Evolutionary conservation across 1,140 invertebrate genomes (phyloP).

Genomic region (Drosophila burlai): DNA sequence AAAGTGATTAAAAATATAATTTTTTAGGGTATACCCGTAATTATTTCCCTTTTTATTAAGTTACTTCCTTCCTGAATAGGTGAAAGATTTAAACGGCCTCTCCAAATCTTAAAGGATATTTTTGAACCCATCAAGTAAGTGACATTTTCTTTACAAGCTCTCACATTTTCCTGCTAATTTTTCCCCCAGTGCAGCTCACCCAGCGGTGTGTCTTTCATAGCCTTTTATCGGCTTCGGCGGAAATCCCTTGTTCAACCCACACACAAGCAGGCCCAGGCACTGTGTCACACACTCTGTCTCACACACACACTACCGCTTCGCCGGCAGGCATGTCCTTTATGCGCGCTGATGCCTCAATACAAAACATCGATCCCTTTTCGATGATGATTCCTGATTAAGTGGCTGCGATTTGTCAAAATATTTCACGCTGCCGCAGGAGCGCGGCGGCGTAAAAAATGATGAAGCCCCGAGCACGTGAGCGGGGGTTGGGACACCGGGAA

Average conservation of each 20-base stretch:
- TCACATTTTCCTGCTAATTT: not conserved
- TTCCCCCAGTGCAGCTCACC: conserved; percentile 18
- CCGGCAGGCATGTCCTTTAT: conserved; percentile 54
- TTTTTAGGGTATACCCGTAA: not conserved
- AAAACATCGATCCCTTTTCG: conserved; percentile 81
- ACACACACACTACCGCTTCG: conserved; percentile 7
- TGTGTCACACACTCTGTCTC: conserved; percentile 8
- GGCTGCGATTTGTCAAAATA: conserved; percentile 84
- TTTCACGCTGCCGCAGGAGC: conserved; percentile 65
- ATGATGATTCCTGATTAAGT: conserved; percentile 85
- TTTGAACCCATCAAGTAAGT: not conserved
- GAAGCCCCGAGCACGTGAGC: conserved; percentile 62
- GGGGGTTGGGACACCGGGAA: conserved; percentile 33
- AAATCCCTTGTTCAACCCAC: conserved; percentile 76
- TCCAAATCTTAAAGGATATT: not conserved
- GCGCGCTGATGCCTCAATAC: conserved; percentile 70
- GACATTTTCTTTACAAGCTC: too few species aligned
- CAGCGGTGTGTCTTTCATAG: conserved; percentile 26
- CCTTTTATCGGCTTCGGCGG: conserved; percentile 62
- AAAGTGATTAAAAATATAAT: not conserved
- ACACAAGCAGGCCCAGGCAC: conserved; percentile 31
- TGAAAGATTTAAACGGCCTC: too few species aligned
- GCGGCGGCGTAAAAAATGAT: conserved; percentile 18
- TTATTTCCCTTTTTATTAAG: too few species aligned
- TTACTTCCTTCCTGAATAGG: too few species aligned